Evolutionary conservation across 1,140 invertebrate species (phyloP).

Genomic region (Aphaenogaster rudis): DNA sequence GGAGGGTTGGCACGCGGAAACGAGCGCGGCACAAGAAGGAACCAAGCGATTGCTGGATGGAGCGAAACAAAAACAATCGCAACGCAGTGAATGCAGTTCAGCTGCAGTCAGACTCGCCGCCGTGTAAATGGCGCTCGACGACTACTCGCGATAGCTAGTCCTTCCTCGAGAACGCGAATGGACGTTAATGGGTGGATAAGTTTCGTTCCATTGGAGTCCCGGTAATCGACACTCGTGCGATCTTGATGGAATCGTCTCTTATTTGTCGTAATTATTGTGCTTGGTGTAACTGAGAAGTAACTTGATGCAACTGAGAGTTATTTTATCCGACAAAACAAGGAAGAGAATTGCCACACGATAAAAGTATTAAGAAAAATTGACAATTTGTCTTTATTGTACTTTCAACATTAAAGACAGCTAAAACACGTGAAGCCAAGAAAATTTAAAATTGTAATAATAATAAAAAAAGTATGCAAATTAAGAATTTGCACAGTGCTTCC

Average conservation of each 20-base stretch:
- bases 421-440: too few relatives aligned
- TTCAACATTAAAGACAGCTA: neutral
- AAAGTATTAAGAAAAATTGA: neutral
- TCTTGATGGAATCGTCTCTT: conserved; percentile 25
- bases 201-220: conserved; percentile 24
- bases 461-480: too few relatives aligned
- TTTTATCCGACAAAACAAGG: neutral
- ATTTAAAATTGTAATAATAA: too few relatives aligned
- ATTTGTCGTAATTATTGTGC: conserved; percentile 24
- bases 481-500: too few relatives aligned
- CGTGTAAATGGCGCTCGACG: conserved; percentile 43
- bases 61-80: conserved; percentile 64
- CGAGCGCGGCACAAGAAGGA: conserved; percentile 16
- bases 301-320: neutral
- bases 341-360: neutral
- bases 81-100: conserved; percentile 36
- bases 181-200: conserved; percentile 36
- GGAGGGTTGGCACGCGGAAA: conserved; percentile 47
- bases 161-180: conserved; percentile 20
- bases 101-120: conserved; percentile 30
- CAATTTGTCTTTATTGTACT: neutral
- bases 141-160: conserved; percentile 30
- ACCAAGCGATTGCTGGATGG: conserved; percentile 47
- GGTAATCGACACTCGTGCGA: conserved; percentile 29
- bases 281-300: conserved; percentile 9